phyloP scores from a whole-genome alignment of 2,888 invertebrate genomes.

The Rhagonycha fulva region DNA sequence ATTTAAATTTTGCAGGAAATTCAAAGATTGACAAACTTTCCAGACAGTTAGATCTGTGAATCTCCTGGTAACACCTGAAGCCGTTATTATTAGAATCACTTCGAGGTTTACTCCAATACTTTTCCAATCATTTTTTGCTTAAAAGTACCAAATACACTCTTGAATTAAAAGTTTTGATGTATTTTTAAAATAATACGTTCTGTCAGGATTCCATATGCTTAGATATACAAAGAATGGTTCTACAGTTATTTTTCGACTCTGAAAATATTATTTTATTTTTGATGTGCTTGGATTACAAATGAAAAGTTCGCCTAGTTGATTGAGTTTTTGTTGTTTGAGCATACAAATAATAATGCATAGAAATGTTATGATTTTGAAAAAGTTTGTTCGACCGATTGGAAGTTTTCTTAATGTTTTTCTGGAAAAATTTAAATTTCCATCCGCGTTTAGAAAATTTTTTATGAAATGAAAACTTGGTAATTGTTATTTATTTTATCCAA shows the following conservation, averaged over 20 bases:
- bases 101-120: conserved; percentile 11
- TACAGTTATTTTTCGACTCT: conserved; percentile 6
- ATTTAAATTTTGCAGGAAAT: not conserved
- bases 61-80: conserved; percentile 8
- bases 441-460: not conserved
- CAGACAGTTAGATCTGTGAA: not conserved
- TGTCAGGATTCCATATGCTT: conserved; percentile 2
- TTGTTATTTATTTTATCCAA: not conserved
- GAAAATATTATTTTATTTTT: conserved; percentile 14
- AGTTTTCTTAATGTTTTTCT: conserved; percentile 18
- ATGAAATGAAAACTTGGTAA: not conserved
- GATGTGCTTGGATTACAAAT: conserved; percentile 11
- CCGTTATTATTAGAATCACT: not conserved
- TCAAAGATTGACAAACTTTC: not conserved
- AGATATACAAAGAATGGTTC: conserved; percentile 7
- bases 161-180: conserved; percentile 7
- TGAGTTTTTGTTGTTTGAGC: conserved; percentile 20
- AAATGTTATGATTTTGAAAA: conserved; percentile 3
- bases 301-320: conserved; percentile 9
- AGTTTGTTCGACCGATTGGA: conserved; percentile 12
- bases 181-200: conserved; percentile 6
- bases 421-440: not conserved
- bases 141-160: conserved; percentile 8
- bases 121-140: conserved; percentile 10
- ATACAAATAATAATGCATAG: conserved; percentile 11